Percentiles rank a stretch among this genome's conserved stretches.
Evolutionary conservation across 1,140 invertebrate genomes (phyloP).

Genomic region (Cyphomyrmex costatus): DNA sequence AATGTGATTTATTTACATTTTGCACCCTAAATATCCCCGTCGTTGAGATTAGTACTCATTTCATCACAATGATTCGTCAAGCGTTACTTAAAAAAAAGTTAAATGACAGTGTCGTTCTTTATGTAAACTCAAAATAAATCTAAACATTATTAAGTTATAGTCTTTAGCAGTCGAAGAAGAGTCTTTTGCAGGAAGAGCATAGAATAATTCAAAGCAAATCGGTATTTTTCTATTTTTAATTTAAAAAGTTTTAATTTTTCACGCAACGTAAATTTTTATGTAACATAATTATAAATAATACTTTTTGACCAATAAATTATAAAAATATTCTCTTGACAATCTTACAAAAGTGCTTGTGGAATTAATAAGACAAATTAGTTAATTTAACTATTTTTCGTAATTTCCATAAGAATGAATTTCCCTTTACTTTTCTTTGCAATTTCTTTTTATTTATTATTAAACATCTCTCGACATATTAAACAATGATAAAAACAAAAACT

Average conservation of each 20-base stretch:
- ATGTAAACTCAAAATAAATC: too few relatives aligned
- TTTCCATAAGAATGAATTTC: not conserved
- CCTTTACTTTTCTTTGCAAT: not conserved
- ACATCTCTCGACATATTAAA: not conserved
- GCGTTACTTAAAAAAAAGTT: not conserved
- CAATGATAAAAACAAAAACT: too few relatives aligned
- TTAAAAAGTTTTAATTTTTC: slow-evolving; percentile 1
- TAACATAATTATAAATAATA: too few relatives aligned
- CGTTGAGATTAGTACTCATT: not conserved
- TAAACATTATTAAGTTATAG: not conserved
- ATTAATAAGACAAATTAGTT: not conserved
- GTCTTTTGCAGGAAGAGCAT: not conserved
- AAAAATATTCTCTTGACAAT: not conserved
- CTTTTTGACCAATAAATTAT: not conserved
- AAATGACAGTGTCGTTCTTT: not conserved
- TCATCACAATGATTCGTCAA: not conserved
- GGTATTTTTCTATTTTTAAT: not conserved
- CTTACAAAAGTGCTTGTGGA: not conserved
- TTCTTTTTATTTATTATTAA: not conserved
- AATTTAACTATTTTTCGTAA: not conserved
- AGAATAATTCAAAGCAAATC: not conserved
- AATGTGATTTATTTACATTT: slow-evolving; percentile 13
- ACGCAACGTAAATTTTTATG: not conserved
- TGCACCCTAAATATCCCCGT: not conserved
- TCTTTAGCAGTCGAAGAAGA: too few relatives aligned